Base-by-base conservation (phyloP, 1,140 invertebrate genomes). In the Drosophila ananassae region DNA sequence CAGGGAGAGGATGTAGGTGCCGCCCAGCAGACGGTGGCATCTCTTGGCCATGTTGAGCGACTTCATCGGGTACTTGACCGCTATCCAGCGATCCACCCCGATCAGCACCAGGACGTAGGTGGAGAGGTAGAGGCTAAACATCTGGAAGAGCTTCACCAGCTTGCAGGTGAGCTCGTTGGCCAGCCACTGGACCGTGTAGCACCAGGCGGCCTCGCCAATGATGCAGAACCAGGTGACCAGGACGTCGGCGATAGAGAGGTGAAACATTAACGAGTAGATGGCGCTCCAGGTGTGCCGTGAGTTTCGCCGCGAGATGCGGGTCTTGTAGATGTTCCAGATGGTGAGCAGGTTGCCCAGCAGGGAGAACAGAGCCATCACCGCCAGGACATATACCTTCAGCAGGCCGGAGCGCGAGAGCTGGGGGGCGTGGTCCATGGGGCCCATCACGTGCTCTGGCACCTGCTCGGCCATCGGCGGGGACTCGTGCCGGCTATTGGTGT, bases 101-200 rank as follows among this genome's bases (percentile, higher is more conserved):
- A 97, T 97, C 8, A 97, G 93, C 3, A 97, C 96, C 21, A 97
- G 92, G 22, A 97, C 94, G 89, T 96, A 97, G 0, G 96, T 97
- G 44, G 96, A 97, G n/a, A 97, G 92, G 90, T 97, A 97, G 5
- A 97, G 93, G 52, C 95, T 95, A 80, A 96, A 96, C 94, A 97
- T 95, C 92, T 97, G 96, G 12, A 95, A 90, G 78, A 95, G 97
- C 91, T 97, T 97, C 73, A 97, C 95, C 12, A 96, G 60, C 92
- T 97, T 97, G 91, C 97, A 98, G 25, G 94, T 93, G 1, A 94
- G 84, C 77, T 97, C 95, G 3, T 96, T 96, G 3, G 95, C 96
- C 34, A 95, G 92, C 96, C 96, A 98, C 46, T 95, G 94, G 0
- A 97, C 96, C 0, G 96, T 95, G 50, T 95, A 95, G 13, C 93